These are phyloP conservation scores for Anas platyrhynchos DNA, from an alignment of 2,113 vertebrate species.

Conservation along the genomic window DNA sequence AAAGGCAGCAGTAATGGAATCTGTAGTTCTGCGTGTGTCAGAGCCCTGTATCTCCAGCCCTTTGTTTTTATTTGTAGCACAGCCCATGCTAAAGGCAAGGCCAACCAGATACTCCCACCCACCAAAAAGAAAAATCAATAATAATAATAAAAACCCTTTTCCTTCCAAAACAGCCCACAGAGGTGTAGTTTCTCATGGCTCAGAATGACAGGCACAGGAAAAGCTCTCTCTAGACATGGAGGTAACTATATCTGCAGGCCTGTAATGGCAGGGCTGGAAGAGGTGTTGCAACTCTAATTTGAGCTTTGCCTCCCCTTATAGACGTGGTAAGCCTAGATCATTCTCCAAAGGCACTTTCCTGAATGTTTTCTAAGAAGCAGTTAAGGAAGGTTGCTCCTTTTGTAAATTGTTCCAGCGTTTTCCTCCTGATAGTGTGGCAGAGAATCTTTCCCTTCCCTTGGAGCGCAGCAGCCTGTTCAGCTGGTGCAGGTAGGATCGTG, in stretches of 20 bases:
- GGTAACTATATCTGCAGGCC: background rate
- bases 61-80: background rate
- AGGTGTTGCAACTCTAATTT: background rate
- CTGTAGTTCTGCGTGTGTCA: background rate
- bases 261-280: background rate
- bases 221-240: fast-evolving
- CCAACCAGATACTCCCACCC: background rate
- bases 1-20: background rate
- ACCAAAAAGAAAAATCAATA: background rate
- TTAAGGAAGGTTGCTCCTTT: background rate
- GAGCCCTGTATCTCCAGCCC: background rate
- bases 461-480: background rate
- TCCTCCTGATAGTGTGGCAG: background rate
- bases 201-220: background rate
- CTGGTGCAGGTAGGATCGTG: background rate
- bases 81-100: background rate
- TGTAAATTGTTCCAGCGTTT: background rate
- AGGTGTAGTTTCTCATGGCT: background rate
- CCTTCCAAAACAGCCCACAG: background rate
- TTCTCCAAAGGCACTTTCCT: background rate
- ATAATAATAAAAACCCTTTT: background rate
- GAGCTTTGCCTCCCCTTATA: background rate
- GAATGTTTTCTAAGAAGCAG: background rate
- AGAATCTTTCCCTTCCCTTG: background rate
- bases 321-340: background rate